Evolutionary conservation across 1,140 invertebrate species (phyloP), one percentile per base, ranked within the genome.

Genomic region (Leptestheria dahalacensis): DNA sequence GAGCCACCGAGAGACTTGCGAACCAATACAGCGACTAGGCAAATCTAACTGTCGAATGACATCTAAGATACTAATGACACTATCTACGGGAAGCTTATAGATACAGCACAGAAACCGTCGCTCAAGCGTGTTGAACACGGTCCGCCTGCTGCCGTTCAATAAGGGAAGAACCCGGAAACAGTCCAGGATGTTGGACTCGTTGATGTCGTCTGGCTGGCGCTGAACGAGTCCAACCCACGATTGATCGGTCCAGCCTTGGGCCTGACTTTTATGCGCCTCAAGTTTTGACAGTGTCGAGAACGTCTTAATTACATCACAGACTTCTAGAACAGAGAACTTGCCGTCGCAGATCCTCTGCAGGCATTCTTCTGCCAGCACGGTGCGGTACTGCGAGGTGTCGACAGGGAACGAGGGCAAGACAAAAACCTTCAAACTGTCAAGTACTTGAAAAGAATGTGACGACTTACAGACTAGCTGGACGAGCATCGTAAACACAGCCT

Each of bases 201-300:
- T 71, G 18, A 86, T 81, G 6, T 41, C 33, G 6, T 41, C 33
- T 9, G 33, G 15, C 60, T 80, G 74, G 60, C 73, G 75, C 9
- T 76, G 75, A 29, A 76, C 70, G 56, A 86, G 76, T 26, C 82
- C 82, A 62, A 79, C 69, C 84, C 84, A 86, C n/a, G 85, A 65
- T 66, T 78, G 78, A 62, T 86, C 82, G 52, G 82, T 72, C 66
- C 68, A 75, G 78, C 54, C 73, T 73, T 3, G 68, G 33, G 63
- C 75, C n/a, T n/a, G n/a, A n/a, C n/a, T n/a, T n/a, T 68, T 57
- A 67, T 66, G 59, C 70, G 76, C 62, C 58, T 63, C 55, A 52
- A 66, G 33, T 68, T 64, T 56, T 68, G 72, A 63, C 60, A 72
- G 62, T 65, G 68, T 55, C 70, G 71, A 68, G 71, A 78, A 62